Evolutionary conservation across 2,888 invertebrate species (phyloP), one percentile per base, ranked within the genome.

Genomic region (Agrilus mali): DNA sequence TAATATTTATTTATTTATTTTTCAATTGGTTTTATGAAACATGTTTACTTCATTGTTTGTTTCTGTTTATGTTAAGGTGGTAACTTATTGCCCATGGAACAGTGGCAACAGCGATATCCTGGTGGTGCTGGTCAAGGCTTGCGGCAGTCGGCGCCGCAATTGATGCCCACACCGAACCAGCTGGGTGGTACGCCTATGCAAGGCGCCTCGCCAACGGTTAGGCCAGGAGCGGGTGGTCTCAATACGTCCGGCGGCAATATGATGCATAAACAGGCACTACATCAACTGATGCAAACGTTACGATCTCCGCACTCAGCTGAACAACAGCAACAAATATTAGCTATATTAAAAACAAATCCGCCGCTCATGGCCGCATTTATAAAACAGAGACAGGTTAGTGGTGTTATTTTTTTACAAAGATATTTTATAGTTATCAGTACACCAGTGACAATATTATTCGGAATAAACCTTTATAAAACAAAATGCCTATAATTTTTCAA

Each of bases 291-390:
- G 79, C 82, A 84, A 57, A 92, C 92, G 47, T 74, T 97, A 41
- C 81, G 88, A 55, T 88, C 87, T 55, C 93, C 94, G 41, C 84
- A 84, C 55, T 85, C 88, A 39, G 86, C 86, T 51, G 90, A 94
- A 61, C 94, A 95, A 62, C 94, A 95, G 60, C 85, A 85, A 60
- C 86, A 88, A 68, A 81, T 89, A 47, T 72, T 94, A 49, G 81
- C 84, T 59, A 90, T 95, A 60, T 77, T 95, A 50, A 93, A 93
- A 68, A 84, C 86, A 51, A 92, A 94, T 70, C 95, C 95, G 34
- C 89, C 88, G 56, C 74, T 96, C 38, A 94, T 95, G 90, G 90
- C 93, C 43, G 90, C 93, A 42, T 92, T 92, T 62, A 86, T 95
- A 52, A 90, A 92, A 60, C 88, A 89, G 65, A 73, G 87, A 62